Evolutionary conservation across 2,888 invertebrate species (phyloP), one percentile per base, ranked within the genome.

Genomic region (Lasioglossum lativentre): DNA sequence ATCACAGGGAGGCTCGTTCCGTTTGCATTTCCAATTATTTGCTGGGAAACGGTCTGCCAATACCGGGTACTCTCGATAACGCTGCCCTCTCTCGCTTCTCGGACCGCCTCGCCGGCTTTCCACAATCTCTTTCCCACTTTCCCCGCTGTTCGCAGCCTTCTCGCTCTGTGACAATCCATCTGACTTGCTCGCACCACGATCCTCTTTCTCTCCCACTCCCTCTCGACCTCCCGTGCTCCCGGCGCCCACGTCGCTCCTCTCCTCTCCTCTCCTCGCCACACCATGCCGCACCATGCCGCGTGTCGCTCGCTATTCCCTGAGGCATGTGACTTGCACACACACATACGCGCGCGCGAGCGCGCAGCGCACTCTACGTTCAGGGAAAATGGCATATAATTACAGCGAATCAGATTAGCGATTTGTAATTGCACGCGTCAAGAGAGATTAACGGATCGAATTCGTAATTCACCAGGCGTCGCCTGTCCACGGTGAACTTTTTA

Each of bases 21-120:
- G 94, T 94, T 95, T 94, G 95, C 95, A 94, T 95, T 95, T 95
- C 94, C 94, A 95, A 95, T 95, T 95, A 95, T 95, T 95, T 94
- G 94, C 92, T 93, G 92, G 93, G 93, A 93, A 95, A 94, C 93
- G 94, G 94, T 94, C 94, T 94, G 94, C 94, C 95, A 94, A 95
- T 95, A 94, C 94, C 93, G 93, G 92, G 92, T 90, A 90, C 91
- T 92, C 92, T 93, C 92, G 93, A 93, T 93, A 93, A 92, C 91
- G 90, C 82, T 74, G 45, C 78, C 78, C 83, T 80, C 83, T 80
- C 81, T 76, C 80, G 79, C 87, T 80, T 80, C 82, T 83, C 77
- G 75, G 78, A 82, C 70, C 63, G 70, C 40, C 74, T 78, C 76
- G 52, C 52, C 86, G 68, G 70, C 68, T 79, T 79, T 80, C 83